Base-by-base conservation (phyloP, 2,113 vertebrate species). In the Microtus richardsoni region DNA sequence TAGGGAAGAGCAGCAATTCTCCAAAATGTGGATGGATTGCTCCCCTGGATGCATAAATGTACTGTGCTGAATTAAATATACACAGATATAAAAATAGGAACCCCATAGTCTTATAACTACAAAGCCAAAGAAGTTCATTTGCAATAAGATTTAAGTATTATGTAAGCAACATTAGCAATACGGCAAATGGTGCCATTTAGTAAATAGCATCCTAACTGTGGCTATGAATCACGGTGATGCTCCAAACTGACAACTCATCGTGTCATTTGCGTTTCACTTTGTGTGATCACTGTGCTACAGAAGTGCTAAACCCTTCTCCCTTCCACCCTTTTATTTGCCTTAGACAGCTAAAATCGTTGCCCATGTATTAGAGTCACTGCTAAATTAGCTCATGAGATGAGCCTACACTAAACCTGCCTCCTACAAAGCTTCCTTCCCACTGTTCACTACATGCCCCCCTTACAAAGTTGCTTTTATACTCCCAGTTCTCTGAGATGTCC, bases 21-120 rank as follows among this genome's bases (percentile, higher is more conserved):
- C 64, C 93, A 70, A 58, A 93, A 60, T 73, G n/a, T 22, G 4
- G 8, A 70, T 83, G 12, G 60, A 49, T 73, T 94, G 14, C 2
- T 30, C 60, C 12, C n/a, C 83, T 71, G 39, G 78, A n/a, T 80
- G 8, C 33, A 52, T 41, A 62, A 71, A 52, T 70, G 0, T 60
- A 60, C 22, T 75, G 12, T 68, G 24, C 4, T 47, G 73, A 89
- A 28, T 91, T 82, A 95, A n/a, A n/a, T 58, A 73, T 24, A 30
- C 1, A 91, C 7, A 21, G 87, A 90, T 73, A 39, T 71, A 93
- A 91, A 93, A 86, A 41, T 64, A 39, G 22, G 71, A 95, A 92
- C 36, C 2, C 2, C 33, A 14, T n/a, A 33, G 62, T 73, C 30
- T 83, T 77, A 30, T 71, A 89, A 71, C 36, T 62, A 54, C 93